phyloP scores from a whole-genome alignment of 2,113 vertebrate genomes.

The Ascaphus truei region DNA sequence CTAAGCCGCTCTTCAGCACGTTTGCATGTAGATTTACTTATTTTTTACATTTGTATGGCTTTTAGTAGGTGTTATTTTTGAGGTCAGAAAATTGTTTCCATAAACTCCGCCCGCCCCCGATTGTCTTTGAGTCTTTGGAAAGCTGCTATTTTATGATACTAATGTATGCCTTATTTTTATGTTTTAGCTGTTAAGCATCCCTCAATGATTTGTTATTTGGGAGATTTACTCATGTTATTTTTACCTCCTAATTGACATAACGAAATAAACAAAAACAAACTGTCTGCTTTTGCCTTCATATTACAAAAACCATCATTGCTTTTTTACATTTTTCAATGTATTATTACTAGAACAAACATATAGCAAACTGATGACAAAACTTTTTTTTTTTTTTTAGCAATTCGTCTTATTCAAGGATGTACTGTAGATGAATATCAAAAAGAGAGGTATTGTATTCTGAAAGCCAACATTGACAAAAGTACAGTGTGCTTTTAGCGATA shows the following conservation, averaged over 20 bases:
- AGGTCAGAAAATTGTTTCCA: too few species aligned
- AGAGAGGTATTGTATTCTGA: background rate
- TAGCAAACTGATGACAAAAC: background rate
- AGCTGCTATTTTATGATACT: background rate
- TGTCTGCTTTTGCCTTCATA: background rate
- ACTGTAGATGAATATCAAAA: background rate
- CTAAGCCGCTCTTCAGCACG: too few species aligned
- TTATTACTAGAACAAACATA: background rate
- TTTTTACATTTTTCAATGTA: background rate
- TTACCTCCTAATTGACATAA: background rate
- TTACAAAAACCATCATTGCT: background rate
- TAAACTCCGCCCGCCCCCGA: too few species aligned
- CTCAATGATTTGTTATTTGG: background rate
- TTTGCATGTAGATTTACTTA: too few species aligned
- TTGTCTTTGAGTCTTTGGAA: background rate
- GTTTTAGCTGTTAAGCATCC: background rate
- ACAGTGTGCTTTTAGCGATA: too few species aligned
- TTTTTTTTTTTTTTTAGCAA: background rate
- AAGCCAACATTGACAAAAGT: too few species aligned
- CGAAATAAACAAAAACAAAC: background rate
- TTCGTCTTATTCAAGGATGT: too few species aligned
- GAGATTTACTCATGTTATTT: background rate
- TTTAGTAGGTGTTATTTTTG: too few species aligned
- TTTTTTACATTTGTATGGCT: too few species aligned
- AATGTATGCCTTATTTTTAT: background rate